Evolutionary conservation across 2,888 invertebrate genomes (phyloP).

Genomic region (Apodemia duryi): DNA sequence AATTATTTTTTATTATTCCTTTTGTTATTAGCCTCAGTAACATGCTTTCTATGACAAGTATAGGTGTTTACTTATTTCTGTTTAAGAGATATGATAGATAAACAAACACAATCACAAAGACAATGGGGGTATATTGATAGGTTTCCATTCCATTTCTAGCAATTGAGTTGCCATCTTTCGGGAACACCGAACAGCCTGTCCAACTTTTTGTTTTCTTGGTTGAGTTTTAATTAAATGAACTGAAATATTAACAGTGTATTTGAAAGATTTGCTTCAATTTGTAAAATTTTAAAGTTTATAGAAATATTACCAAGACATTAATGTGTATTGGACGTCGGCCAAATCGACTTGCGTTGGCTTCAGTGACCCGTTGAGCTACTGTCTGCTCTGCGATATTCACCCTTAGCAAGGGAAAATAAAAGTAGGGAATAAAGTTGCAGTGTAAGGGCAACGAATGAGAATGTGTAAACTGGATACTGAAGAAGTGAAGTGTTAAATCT

Average conservation of each 20-base stretch:
- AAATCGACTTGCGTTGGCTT: slow-evolving; percentile 40
- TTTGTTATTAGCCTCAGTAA: too few species aligned
- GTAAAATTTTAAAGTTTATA: slow-evolving; percentile 54
- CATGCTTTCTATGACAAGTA: too few species aligned
- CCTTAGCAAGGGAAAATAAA: slow-evolving; percentile 18
- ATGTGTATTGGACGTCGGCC: slow-evolving; percentile 55
- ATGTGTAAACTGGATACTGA: slow-evolving; percentile 13
- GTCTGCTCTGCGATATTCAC: slow-evolving; percentile 23
- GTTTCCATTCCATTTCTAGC: too few species aligned
- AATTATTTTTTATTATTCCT: too few species aligned
- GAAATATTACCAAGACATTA: slow-evolving; percentile 56
- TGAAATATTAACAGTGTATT: slow-evolving; percentile 31
- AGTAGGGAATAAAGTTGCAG: slow-evolving; percentile 19
- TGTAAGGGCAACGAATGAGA: slow-evolving; percentile 19
- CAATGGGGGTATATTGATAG: too few species aligned
- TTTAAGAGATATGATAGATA: too few species aligned
- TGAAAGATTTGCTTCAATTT: slow-evolving; percentile 39
- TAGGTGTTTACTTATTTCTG: too few species aligned
- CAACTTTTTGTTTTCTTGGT: too few species aligned
- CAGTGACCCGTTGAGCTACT: slow-evolving; percentile 27
- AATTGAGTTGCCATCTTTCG: too few species aligned
- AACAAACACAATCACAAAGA: too few species aligned
- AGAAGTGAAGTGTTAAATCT: slow-evolving; percentile 27
- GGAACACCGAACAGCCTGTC: too few species aligned
- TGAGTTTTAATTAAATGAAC: not conserved